Evolutionary conservation across 1,140 invertebrate genomes (phyloP).

Genomic region (Pectinophora gossypiella): DNA sequence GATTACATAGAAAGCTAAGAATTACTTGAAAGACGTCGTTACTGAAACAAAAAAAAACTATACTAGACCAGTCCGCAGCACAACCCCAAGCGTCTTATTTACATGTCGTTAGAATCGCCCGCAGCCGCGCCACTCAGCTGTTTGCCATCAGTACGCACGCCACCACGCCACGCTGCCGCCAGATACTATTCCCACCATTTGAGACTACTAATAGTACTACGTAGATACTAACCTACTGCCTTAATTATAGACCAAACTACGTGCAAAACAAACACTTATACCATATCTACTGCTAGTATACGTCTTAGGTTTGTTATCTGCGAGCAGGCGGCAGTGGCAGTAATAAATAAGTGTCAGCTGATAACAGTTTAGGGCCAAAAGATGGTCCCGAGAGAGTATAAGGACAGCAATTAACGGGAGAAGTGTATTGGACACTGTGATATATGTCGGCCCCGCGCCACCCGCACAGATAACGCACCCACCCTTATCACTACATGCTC

Average conservation of each 20-base stretch:
- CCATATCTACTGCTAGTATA: no score
- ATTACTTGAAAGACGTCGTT: no score
- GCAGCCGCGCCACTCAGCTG: neutral
- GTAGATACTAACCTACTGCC: no score
- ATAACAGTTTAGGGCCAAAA: neutral
- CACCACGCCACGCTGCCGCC: neutral
- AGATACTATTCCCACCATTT: no score
- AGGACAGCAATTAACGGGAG: slow-evolving; percentile 26
- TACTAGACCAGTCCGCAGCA: no score
- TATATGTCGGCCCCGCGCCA: slow-evolving; percentile 25
- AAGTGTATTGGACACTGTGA: slow-evolving; percentile 31
- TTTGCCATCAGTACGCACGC: neutral
- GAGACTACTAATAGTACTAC: no score
- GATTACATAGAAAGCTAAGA: no score
- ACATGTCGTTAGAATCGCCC: slow-evolving; percentile 1
- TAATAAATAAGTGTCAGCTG: neutral
- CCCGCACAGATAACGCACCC: slow-evolving; percentile 50
- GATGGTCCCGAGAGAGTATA: neutral
- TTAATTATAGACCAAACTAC: no score
- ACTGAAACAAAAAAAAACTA: no score
- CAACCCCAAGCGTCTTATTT: neutral
- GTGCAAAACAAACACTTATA: no score
- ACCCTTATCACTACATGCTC: slow-evolving; percentile 63
- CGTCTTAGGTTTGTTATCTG: neutral
- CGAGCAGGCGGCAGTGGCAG: neutral